Evolutionary conservation across 2,797 vertebrate genomes (phyloP).

Genomic region (Chaetophractus vellerosus): DNA sequence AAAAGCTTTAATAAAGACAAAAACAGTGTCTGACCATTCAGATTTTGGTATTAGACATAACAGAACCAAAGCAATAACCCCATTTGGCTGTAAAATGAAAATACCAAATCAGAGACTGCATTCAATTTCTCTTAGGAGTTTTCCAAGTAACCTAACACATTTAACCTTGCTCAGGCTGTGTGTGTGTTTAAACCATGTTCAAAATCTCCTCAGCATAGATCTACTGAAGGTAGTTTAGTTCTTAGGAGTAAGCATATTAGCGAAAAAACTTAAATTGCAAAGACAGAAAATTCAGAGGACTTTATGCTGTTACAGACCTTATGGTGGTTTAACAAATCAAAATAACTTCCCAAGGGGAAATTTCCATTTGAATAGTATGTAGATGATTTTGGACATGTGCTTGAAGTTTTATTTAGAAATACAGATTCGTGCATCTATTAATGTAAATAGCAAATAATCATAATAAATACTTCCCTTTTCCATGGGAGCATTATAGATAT

Average conservation of each 20-base stretch:
- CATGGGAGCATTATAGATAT: neutral
- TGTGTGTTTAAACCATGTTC: conserved; percentile 48
- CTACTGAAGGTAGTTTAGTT: conserved; percentile 3
- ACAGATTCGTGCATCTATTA: neutral
- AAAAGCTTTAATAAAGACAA: conserved; percentile 57
- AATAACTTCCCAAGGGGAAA: conserved; percentile 55
- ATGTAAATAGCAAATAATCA: neutral
- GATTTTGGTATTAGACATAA: conserved; percentile 36
- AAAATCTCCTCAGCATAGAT: neutral
- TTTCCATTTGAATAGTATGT: conserved; percentile 68
- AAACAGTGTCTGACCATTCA: neutral
- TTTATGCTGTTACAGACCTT: conserved; percentile 9
- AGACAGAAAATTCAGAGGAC: conserved; percentile 38
- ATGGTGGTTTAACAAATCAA: conserved; percentile 49
- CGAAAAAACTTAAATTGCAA: conserved; percentile 57
- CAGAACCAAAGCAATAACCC: conserved; percentile 22
- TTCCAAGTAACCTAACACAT: conserved; percentile 62
- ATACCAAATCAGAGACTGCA: conserved; percentile 7
- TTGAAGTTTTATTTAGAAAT: conserved; percentile 68
- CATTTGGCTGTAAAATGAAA: conserved; percentile 46
- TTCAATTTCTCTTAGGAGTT: conserved; percentile 52
- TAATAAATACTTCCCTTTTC: conserved; percentile 33
- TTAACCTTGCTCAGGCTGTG: neutral
- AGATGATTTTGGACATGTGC: neutral
- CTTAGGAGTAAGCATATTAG: conserved; percentile 20